Evolutionary conservation across 2,113 vertebrate species (phyloP).

Genomic region (Hippoglossus stenolepis): DNA sequence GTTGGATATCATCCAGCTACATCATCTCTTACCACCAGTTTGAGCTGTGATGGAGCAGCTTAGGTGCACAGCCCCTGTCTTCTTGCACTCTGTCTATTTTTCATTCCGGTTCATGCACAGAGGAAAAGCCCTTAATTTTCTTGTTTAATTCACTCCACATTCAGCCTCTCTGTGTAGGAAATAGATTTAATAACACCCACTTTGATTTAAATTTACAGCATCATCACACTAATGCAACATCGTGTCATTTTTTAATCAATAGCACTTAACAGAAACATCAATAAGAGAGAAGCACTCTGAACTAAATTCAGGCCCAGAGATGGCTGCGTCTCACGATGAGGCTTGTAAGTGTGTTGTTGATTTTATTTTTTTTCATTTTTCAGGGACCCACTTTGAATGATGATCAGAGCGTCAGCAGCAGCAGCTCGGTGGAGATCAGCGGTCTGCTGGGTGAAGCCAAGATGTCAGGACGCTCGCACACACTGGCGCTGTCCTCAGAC

Average conservation of each 20-base stretch:
- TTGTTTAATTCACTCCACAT: slow-evolving; percentile 11
- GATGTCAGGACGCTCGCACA: slow-evolving; percentile 84
- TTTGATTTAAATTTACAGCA: slow-evolving; percentile 27
- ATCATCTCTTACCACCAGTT: slow-evolving; percentile 25
- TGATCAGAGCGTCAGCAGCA: slow-evolving; percentile 93
- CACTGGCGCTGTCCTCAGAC: slow-evolving; percentile 88
- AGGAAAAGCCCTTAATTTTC: not conserved
- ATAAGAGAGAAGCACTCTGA: slow-evolving; percentile 21
- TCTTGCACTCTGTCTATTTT: slow-evolving; percentile 16
- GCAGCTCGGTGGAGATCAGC: slow-evolving; percentile 92
- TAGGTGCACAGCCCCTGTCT: not conserved
- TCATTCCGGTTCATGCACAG: not conserved
- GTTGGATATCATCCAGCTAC: slow-evolving; percentile 23
- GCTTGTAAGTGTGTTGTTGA: slow-evolving; percentile 14
- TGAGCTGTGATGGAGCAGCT: not conserved
- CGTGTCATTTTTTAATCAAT: slow-evolving; percentile 21
- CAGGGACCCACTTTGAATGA: slow-evolving; percentile 89
- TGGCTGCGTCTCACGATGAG: slow-evolving; percentile 13
- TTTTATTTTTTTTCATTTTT: slow-evolving; percentile 22
- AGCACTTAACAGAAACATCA: slow-evolving; percentile 26
- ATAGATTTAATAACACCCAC: slow-evolving; percentile 2
- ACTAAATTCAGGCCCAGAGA: slow-evolving; percentile 32
- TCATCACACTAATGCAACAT: slow-evolving; percentile 21
- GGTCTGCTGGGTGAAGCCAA: slow-evolving; percentile 87
- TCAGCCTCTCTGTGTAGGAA: not conserved